Base-by-base conservation (phyloP, 1,140 invertebrate species). In the Aphis craccivora region DNA sequence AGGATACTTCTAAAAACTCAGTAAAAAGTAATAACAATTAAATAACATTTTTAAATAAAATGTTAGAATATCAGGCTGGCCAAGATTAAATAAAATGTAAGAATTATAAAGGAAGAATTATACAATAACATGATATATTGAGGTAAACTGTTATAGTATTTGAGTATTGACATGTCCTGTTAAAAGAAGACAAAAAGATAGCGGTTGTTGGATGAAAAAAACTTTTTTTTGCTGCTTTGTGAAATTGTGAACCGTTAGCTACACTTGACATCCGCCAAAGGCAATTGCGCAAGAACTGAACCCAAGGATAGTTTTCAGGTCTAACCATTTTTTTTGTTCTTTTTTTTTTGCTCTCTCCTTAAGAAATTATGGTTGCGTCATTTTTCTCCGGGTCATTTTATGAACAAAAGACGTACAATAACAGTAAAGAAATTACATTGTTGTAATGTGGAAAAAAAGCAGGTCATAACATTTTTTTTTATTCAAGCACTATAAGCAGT, bases 141-240 rank as follows among this genome's bases (percentile, higher is more conserved):
- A 14, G 60, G 40, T n/a, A 43, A 76, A 76, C 40, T 67, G 40
- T 40, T 67, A 76, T 91, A 30, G 60, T 76, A 76, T 51, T 67
- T 76, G 30, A 40, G 55, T 51, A 83, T 51, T 51, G 90, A 76
- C 60, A 76, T 76, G 4, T 76, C n/a, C 60, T 83, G 90, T 83
- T 48, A 51, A 91, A 91, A 93, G 76, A 55, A 83, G 35, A 83
- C 60, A 93, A 93, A 92, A 93, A 93, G 91, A 93, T 93, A 93
- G 48, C 81, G 91, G 91, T 93, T 84, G 48, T 93, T 86, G 48
- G 7, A 53, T 4, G 81, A 84, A 86, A 86, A 84, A 90, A 76
- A 91, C 53, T 37, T 84, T 93, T 93, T 86, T 53, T 86, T 86
- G 76, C 91, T 84, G 35, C 91, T 40, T 86, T 45, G 30, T 76